Base-by-base conservation (phyloP, 1,140 invertebrate genomes). In the Tachypleus tridentatus region DNA sequence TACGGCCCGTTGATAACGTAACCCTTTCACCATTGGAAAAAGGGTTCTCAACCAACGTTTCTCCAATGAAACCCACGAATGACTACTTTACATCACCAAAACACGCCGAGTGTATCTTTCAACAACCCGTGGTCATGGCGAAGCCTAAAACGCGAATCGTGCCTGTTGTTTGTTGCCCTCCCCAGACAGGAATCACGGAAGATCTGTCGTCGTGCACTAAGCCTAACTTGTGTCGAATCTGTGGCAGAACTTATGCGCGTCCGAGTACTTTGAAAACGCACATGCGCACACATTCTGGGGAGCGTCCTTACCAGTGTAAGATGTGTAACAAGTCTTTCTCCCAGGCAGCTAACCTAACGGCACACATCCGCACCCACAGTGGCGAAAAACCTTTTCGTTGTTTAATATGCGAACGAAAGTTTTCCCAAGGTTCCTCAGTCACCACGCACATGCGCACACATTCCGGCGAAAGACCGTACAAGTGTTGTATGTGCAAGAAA, bases 181-280 rank as follows among this genome's bases (percentile, higher is more conserved):
- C 29, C 29, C 29, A 29, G 29, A 29, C 29, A 29, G 29, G 29
- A 29, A 29, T 29, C 29, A 11, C 65, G 5, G 29, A 49, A 11
- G 63, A 62, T 11, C 51, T 54, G 6, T 63, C 60, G 10, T 60
- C 53, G 10, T 58, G 54, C 5, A 63, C 52, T 3, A 64, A 64
- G n/a, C 10, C 77, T 0, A 84, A 84, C 72, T 70, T 84, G 51
- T 98, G 96, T 75, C 81, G 91, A 50, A 93, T 97, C 56, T 98
- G 95, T 76, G 94, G 93, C 51, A 97, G 97, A 78, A 93, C 91
- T 2, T 97, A 98, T 77, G 94, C 93, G 0, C 79, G 95, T 47
- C 95, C 93, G 0, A 93, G 89, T 74, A 98, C 93, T 1, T 80
- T 98, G 54, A 96, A 98, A 79, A 98, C 95, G 1, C 97, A 99